Base-by-base conservation (phyloP, 2,888 invertebrate genomes). In the Lasioglossum pauxillum region DNA sequence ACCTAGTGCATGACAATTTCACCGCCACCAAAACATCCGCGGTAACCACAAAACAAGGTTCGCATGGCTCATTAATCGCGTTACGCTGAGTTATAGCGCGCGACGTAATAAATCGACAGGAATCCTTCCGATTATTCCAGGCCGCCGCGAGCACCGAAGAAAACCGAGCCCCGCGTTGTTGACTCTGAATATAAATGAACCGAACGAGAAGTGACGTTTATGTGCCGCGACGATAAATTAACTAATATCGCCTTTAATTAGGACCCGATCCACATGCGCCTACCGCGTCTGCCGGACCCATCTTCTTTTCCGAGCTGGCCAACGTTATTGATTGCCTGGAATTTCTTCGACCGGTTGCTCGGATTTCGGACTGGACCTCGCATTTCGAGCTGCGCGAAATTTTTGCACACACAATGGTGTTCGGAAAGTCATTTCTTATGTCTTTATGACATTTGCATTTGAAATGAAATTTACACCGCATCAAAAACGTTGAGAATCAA, bases 51-150 rank as follows among this genome's bases (percentile, higher is more conserved):
- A 90, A 86, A 91, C 87, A 85, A 83, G 82, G 84, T 80, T 49
- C 78, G 49, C 81, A 90, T 85, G 92, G 76, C 90, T 87, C 88
- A 91, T 92, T 89, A 92, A 92, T 90, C 88, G 89, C 84, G 84
- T 86, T 88, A 83, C 84, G 71, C 76, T 90, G 88, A 90, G 75
- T 92, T 90, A 92, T 89, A 76, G 83, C 86, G 60, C 49, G 49
- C 46, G 67, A 74, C 64, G 75, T 78, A 89, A 89, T 90, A 88
- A 88, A 89, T 85, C 85, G 86, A 84, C 83, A 82, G 80, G 82
- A 88, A 84, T 89, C 85, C 84, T 84, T 78, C 71, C 74, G 87
- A 88, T 82, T 87, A 89, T 74, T 75, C 80, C 81, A 71, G 83
- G 60, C 67, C 41, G 83, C 53, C 77, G 77, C 80, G 83, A 78